A percentile compares a stretch with the other conserved stretches of the same genome.
These are phyloP conservation scores for Aricia agestis DNA, from an alignment of 1,140 invertebrate genomes.

Conservation along the genomic window DNA sequence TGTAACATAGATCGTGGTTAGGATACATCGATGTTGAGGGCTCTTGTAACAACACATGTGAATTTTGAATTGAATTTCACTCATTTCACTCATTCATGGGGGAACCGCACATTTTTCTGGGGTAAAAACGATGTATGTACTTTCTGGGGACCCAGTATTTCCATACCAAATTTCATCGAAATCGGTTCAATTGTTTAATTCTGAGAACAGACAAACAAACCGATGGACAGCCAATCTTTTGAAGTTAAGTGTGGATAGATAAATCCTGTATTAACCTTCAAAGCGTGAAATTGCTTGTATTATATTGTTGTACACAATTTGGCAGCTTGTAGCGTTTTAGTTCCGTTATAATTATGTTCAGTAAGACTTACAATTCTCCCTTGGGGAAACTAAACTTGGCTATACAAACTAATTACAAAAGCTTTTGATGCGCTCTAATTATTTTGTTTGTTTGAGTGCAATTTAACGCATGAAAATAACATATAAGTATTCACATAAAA, in stretches of 20 bases:
- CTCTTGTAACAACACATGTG: neutral
- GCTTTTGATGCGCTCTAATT: conserved; percentile 11
- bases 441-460: conserved; percentile 2
- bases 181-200: no score
- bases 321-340: conserved; percentile 15
- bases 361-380: neutral
- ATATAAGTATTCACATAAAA: no score
- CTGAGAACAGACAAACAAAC: no score
- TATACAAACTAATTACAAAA: conserved; percentile 6
- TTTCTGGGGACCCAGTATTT: no score
- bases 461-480: neutral
- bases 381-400: neutral
- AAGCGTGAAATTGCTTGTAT: conserved; percentile 1
- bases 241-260: no score
- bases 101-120: no score
- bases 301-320: neutral
- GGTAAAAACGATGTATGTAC: no score
- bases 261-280: no score
- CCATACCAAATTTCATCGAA: no score
- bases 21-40: neutral
- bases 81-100: no score
- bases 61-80: neutral
- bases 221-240: no score
- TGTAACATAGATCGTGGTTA: neutral
- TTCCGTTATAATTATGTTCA: conserved; percentile 17